These are phyloP conservation scores for Eospalax fontanierii DNA, from an alignment of 2,797 vertebrate genomes.

Conservation along the genomic window DNA sequence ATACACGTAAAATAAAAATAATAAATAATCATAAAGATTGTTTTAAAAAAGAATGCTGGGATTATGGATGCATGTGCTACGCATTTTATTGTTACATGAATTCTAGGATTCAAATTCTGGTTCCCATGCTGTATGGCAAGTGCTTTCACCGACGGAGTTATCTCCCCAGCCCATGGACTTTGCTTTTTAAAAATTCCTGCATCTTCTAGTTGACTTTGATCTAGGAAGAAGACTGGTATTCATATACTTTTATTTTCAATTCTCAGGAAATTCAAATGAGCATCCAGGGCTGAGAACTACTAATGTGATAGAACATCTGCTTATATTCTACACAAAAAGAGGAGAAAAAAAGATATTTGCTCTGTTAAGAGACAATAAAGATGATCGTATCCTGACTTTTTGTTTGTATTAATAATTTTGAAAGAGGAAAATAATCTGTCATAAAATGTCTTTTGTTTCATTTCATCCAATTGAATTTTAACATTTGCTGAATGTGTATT, in stretches of 20 bases:
- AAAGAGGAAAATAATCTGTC: constrained; percentile 52
- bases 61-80: not conserved
- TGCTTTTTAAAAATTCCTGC: not conserved
- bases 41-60: not conserved
- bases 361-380: not conserved
- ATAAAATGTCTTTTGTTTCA: constrained; percentile 61
- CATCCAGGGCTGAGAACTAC: not conserved
- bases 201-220: not conserved
- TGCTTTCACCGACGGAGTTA: not conserved
- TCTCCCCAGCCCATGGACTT: not conserved
- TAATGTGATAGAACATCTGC: not conserved
- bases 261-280: not conserved
- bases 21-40: too few species aligned
- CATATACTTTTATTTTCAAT: constrained; percentile 18
- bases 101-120: not conserved
- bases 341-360: not conserved
- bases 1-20: too few species aligned
- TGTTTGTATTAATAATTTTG: constrained; percentile 53
- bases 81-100: not conserved
- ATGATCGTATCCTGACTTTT: constrained; percentile 19
- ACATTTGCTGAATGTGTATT: not conserved
- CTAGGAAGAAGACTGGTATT: not conserved
- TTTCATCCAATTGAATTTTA: constrained; percentile 57
- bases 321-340: constrained; percentile 48
- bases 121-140: not conserved